These are phyloP conservation scores for Ataeniobius toweri DNA, from an alignment of 2,797 vertebrate genomes.

Conservation along the genomic window DNA sequence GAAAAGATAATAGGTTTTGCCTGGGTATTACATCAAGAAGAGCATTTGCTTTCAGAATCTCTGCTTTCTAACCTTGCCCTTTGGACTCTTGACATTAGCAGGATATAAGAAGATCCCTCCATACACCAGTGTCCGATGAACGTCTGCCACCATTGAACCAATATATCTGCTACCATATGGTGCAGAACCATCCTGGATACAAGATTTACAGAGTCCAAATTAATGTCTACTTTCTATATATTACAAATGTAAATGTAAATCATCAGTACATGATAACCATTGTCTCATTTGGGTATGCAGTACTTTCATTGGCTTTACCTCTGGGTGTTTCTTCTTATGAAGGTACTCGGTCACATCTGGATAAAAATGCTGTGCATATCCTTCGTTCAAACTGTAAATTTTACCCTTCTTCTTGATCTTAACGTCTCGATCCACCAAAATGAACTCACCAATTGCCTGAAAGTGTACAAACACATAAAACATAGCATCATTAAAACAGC, in stretches of 20 bases:
- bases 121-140: conserved; percentile 94
- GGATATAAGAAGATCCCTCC: conserved; percentile 98
- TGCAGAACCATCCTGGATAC: conserved; percentile 87
- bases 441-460: conserved; percentile 96
- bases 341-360: conserved; percentile 90
- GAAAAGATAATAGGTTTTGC: not conserved
- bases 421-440: conserved; percentile 89
- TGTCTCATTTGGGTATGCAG: not conserved
- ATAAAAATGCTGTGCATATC: conserved; percentile 92
- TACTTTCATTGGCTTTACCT: conserved; percentile 71
- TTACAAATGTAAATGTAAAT: not conserved
- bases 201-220: not conserved
- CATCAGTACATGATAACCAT: not conserved
- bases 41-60: not conserved
- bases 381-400: conserved; percentile 97
- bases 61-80: conserved; percentile 87
- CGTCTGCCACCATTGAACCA: conserved; percentile 97
- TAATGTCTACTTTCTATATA: not conserved
- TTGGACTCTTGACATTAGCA: conserved; percentile 92
- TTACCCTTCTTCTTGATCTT: conserved; percentile 95
- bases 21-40: not conserved
- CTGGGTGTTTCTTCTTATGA: conserved; percentile 93
- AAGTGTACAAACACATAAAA: not conserved
- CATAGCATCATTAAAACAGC: not conserved
- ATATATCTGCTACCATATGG: conserved; percentile 93